A percentile compares a stretch with the other conserved stretches of the same genome.
These are phyloP conservation scores for Drosophila bocki DNA, from an alignment of 1,140 invertebrate species.

Conservation along the genomic window DNA sequence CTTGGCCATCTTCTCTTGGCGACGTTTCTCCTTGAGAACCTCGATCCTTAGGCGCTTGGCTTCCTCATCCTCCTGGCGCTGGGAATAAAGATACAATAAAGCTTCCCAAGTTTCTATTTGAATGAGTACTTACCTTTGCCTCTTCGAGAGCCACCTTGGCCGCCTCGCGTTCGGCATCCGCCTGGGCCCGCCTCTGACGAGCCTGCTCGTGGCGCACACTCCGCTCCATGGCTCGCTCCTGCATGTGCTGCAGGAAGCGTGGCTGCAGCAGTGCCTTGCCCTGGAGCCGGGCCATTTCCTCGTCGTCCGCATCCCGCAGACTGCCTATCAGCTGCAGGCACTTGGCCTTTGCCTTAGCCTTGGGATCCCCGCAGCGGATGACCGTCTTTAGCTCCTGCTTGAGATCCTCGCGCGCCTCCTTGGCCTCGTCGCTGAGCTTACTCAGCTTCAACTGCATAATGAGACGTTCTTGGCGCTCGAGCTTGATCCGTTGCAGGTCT, in stretches of 20 bases:
- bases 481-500: slow-evolving; percentile 87
- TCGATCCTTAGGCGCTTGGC: slow-evolving; percentile 87
- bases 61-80: slow-evolving; percentile 87
- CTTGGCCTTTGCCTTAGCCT: slow-evolving; percentile 87
- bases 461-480: slow-evolving; percentile 88
- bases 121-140: slow-evolving; percentile 74
- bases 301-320: slow-evolving; percentile 79
- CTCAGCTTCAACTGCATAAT: slow-evolving; percentile 88
- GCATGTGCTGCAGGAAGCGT: slow-evolving; percentile 88
- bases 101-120: too few relatives aligned
- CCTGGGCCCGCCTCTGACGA: slow-evolving; percentile 86
- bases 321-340: slow-evolving; percentile 86
- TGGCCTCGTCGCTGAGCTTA: slow-evolving; percentile 87
- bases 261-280: slow-evolving; percentile 87
- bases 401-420: slow-evolving; percentile 86
- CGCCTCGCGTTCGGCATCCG: slow-evolving; percentile 87
- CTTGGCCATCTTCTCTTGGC: slow-evolving; percentile 87
- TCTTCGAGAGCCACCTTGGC: slow-evolving; percentile 86
- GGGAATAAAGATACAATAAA: neutral
- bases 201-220: slow-evolving; percentile 88
- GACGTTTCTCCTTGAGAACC: slow-evolving; percentile 87
- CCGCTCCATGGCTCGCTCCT: slow-evolving; percentile 87
- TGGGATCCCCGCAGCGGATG: slow-evolving; percentile 86
- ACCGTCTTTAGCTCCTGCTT: slow-evolving; percentile 87
- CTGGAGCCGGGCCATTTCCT: slow-evolving; percentile 83